Evolutionary conservation across 1,140 invertebrate genomes (phyloP).

Genomic region (Nephila pilipes): DNA sequence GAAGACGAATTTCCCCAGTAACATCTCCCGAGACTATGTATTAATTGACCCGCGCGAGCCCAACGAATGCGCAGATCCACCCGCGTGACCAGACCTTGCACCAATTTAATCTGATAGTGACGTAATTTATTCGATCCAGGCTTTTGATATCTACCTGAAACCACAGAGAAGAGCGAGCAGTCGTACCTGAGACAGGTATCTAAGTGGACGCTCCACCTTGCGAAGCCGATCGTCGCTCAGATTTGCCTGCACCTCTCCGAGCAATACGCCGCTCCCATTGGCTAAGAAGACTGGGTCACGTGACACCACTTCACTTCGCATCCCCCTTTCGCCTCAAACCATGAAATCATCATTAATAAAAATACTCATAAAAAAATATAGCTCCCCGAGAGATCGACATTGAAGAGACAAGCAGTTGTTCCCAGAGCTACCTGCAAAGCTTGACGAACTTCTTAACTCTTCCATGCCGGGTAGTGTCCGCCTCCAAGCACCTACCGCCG

Average conservation of each 20-base stretch:
- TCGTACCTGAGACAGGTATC: slow-evolving; percentile 73
- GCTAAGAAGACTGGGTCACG: slow-evolving; percentile 64
- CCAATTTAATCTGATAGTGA: slow-evolving; percentile 74
- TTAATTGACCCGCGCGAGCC: slow-evolving; percentile 69
- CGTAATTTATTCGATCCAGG: slow-evolving; percentile 76
- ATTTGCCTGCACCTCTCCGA: slow-evolving; percentile 63
- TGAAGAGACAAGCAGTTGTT: slow-evolving; percentile 57
- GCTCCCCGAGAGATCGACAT: slow-evolving; percentile 64
- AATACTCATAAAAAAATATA: slow-evolving; percentile 65
- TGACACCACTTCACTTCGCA: slow-evolving; percentile 50
- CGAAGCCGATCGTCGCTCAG: slow-evolving; percentile 31
- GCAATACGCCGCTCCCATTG: slow-evolving; percentile 46
- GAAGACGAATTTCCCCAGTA: slow-evolving; percentile 69
- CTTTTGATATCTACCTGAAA: slow-evolving; percentile 69
- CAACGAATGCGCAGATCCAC: slow-evolving; percentile 63
- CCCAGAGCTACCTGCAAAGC: slow-evolving; percentile 37
- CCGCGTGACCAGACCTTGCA: slow-evolving; percentile 73
- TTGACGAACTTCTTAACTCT: slow-evolving; percentile 29
- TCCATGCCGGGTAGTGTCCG: slow-evolving; percentile 21
- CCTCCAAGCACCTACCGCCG: slow-evolving; percentile 45
- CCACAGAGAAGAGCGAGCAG: slow-evolving; percentile 53
- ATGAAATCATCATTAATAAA: slow-evolving; percentile 73
- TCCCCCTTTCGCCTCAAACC: slow-evolving; percentile 55
- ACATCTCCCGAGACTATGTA: slow-evolving; percentile 54
- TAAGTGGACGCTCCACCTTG: slow-evolving; percentile 61